Base-by-base conservation (phyloP, 2,797 vertebrate genomes). In the Fringilla coelebs region DNA sequence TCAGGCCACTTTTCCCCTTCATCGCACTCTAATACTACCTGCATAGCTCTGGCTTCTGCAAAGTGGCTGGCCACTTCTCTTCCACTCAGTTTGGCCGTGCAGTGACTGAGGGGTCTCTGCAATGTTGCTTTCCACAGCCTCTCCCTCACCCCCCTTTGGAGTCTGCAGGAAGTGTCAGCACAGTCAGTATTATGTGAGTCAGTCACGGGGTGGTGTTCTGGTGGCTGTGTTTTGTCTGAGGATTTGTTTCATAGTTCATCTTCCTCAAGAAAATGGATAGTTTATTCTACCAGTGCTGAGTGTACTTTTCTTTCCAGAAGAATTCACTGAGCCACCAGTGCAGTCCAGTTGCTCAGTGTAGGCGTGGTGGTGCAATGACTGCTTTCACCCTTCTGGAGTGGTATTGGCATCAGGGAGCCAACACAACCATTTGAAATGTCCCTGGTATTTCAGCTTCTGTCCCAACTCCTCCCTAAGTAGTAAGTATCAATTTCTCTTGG, bases 131-230 rank as follows among this genome's bases (percentile, higher is more conserved):
- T 76, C 36, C 45, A 38, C 41, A 77, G 20, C 7, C 15, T 60
- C 31, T 40, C 21, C n/a, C 15, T 60, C 31, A 36, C 21, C n/a
- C 22, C 12, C 14, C 25, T 73, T 49, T 40, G 60, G 41, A 31
- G 10, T 32, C 52, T 78, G 38, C 22, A 74, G 74, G 25, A 77
- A 17, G 11, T 3, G 3, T 31, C 65, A 70, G 46, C 54, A 41
- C 67, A 52, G 16, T 13, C 4, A 2, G 21, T 31, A 21, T 43
- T 68, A 9, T 21, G 34, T 60, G 28, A 72, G 17, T 52, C 60
- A 2, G 1, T 74, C 2, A 1, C 17, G 40, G 8, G 7, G 10
- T 46, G 25, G 6, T 61, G 20, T 55, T 73, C 62, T 1, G 1
- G 28, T 61, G 46, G 9, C 41, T 83, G 28, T 52, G 14, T 32